phyloP scores from a whole-genome alignment of 2,113 vertebrate species.

The Dromaius novaehollandiae region DNA sequence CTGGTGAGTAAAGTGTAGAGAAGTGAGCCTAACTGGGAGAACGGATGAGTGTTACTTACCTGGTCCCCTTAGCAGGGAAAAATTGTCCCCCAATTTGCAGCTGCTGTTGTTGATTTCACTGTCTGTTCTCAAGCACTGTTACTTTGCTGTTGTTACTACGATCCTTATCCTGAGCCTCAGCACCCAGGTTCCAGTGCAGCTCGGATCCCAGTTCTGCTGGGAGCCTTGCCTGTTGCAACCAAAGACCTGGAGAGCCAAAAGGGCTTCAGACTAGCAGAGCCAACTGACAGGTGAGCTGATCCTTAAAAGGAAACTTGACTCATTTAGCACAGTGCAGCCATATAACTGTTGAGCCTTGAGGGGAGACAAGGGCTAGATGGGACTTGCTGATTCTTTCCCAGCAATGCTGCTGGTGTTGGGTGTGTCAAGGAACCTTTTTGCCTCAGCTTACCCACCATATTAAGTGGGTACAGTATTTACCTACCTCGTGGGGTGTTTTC shows the following conservation, averaged over 20 bases:
- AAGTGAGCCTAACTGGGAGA: background rate
- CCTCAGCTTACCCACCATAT: slow-evolving; percentile 6
- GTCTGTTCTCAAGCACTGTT: background rate
- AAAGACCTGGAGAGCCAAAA: slow-evolving; percentile 42
- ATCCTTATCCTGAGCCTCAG: slow-evolving; percentile 57
- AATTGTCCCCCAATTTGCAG: background rate
- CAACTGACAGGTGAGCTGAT: background rate
- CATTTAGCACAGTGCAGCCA: background rate
- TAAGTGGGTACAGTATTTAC: background rate
- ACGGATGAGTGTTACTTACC: background rate
- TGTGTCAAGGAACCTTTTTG: slow-evolving; percentile 12
- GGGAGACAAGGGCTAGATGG: background rate
- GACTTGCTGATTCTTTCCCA: background rate
- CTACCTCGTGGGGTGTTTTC: slow-evolving; percentile 37
- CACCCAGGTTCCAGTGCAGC: slow-evolving; percentile 40
- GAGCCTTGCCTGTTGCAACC: slow-evolving; percentile 43
- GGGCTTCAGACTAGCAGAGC: background rate
- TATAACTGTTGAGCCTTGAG: background rate
- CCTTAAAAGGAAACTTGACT: background rate
- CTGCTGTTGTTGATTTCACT: background rate
- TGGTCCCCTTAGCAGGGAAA: background rate
- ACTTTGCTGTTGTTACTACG: background rate
- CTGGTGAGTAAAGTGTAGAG: background rate
- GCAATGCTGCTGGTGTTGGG: background rate
- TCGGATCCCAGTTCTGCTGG: slow-evolving; percentile 54